phyloP scores from a whole-genome alignment of 2,797 vertebrate species.

The Oceanodroma leucorhoa region DNA sequence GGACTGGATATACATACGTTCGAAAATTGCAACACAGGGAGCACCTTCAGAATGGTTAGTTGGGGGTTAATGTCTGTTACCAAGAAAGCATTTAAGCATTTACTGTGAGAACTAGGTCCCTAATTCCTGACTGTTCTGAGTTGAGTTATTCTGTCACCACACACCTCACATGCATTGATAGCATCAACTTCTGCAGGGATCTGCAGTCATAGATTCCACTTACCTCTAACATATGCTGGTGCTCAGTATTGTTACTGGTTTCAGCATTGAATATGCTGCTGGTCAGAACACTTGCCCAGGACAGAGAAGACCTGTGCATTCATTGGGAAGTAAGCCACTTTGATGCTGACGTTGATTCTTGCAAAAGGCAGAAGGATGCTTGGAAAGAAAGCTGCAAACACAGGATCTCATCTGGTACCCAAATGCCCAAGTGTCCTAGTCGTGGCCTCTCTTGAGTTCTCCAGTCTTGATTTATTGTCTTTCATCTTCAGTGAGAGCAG shows the following conservation, averaged over 20 bases:
- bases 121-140: neutral
- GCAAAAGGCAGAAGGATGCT: neutral
- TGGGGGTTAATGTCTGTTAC: neutral
- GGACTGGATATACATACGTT: neutral
- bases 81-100: neutral
- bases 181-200: neutral
- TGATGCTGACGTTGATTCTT: neutral
- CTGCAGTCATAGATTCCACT: neutral
- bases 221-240: neutral
- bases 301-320: neutral
- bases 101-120: neutral
- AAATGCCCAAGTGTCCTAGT: neutral
- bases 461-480: neutral
- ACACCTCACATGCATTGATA: neutral
- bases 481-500: neutral
- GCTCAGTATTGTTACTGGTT: neutral
- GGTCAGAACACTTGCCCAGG: neutral
- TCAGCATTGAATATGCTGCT: neutral
- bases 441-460: neutral
- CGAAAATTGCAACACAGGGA: neutral
- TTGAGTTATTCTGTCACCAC: neutral
- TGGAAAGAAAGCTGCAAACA: neutral
- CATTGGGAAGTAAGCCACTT: neutral
- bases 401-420: neutral
- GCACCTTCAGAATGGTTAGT: neutral